Evolutionary conservation across 2,113 vertebrate species (phyloP).

Genomic region (Ramphastos sulfuratus): DNA sequence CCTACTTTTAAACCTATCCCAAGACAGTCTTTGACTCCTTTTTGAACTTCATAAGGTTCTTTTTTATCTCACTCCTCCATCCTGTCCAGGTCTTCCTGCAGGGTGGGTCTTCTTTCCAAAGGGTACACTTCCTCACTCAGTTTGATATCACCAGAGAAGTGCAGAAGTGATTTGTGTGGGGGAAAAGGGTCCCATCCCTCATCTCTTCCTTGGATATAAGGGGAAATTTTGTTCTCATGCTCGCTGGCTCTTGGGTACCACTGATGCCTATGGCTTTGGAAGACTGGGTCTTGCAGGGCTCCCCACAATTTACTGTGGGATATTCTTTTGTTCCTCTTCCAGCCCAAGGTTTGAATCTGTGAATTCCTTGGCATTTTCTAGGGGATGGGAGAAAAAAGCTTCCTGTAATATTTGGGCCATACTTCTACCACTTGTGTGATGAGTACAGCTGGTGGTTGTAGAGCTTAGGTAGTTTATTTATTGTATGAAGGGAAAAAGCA

Average conservation of each 20-base stretch:
- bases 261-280: rapidly evolving
- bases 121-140: not conserved
- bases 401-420: not conserved
- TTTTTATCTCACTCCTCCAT: not conserved
- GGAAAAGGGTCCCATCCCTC: not conserved
- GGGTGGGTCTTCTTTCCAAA: not conserved
- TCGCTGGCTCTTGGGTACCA: not conserved
- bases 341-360: not conserved
- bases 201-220: not conserved
- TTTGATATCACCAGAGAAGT: not conserved
- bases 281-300: not conserved
- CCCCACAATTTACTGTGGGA: not conserved
- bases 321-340: not conserved
- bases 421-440: not conserved
- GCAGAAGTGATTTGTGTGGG: not conserved
- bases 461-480: not conserved
- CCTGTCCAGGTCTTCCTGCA: not conserved
- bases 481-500: not conserved
- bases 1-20: not conserved
- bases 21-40: not conserved
- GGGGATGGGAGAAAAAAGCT: not conserved
- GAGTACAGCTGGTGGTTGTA: not conserved
- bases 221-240: not conserved
- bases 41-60: not conserved
- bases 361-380: not conserved